phyloP scores from a whole-genome alignment of 1,140 invertebrate species.

The Drosophila bocqueti region DNA sequence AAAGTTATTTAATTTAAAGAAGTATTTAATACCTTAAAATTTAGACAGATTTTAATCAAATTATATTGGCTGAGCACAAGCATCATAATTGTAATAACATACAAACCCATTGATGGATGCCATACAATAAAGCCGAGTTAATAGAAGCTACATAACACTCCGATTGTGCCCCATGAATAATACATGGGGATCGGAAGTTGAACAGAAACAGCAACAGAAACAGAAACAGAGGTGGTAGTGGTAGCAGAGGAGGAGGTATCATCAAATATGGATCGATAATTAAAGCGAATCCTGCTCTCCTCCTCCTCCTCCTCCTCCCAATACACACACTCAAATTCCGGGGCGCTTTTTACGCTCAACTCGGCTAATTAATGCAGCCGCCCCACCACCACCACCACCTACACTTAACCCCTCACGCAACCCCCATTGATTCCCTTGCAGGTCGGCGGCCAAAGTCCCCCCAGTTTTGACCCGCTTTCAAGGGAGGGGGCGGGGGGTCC shows the following conservation, averaged over 20 bases:
- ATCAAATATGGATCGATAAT: conserved; percentile 32
- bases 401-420: conserved; percentile 26
- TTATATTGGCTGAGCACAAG: background rate
- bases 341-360: conserved; percentile 29
- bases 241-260: background rate
- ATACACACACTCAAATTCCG: conserved; percentile 2
- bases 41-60: background rate
- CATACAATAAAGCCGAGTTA: background rate
- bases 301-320: background rate
- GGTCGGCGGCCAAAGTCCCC: conserved; percentile 27
- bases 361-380: conserved; percentile 32
- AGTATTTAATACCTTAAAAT: no score
- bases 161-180: conserved; percentile 11
- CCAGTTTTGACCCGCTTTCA: conserved; percentile 28
- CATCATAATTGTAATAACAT: background rate
- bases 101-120: background rate
- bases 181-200: conserved; percentile 18
- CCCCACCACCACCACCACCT: no score
- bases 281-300: conserved; percentile 9
- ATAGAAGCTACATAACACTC: conserved; percentile 4
- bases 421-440: conserved; percentile 33
- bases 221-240: no score
- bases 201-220: background rate
- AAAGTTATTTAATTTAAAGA: background rate
- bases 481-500: background rate